A percentile compares a stretch with the other conserved stretches of the same genome.
Evolutionary conservation across 92 coral and sea anemone genomes (phyloP).

Genomic region (Zoanthus sociatus): DNA sequence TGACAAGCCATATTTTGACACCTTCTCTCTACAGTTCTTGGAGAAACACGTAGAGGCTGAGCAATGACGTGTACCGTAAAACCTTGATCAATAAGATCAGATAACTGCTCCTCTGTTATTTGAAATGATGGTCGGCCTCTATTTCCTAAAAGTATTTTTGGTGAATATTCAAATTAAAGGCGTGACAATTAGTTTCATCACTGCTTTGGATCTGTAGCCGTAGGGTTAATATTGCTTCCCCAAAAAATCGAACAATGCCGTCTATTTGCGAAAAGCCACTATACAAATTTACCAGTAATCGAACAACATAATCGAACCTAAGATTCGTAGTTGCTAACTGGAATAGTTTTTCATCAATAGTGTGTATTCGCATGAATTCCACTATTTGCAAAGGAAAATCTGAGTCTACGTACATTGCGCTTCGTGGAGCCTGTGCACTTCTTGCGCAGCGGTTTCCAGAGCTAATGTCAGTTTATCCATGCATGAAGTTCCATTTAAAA

Average conservation of each 20-base stretch:
- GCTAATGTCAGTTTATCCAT: no score
- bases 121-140: conserved; percentile 49
- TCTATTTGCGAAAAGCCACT: conserved; percentile 49
- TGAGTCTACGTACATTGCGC: no score
- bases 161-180: background rate
- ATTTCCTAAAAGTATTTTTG: conserved; percentile 14
- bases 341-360: background rate
- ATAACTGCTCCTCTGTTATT: conserved; percentile 40
- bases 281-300: conserved; percentile 58
- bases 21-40: conserved; percentile 44
- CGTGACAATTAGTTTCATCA: conserved; percentile 22
- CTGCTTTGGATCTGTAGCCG: conserved; percentile 20
- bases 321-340: conserved; percentile 30
- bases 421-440: no score
- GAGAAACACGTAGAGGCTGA: conserved; percentile 35
- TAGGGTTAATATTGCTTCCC: conserved; percentile 33
- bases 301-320: conserved; percentile 25
- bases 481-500: no score
- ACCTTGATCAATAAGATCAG: conserved; percentile 46
- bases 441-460: no score
- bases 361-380: no score
- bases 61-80: conserved; percentile 47
- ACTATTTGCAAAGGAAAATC: no score
- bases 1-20: conserved; percentile 49
- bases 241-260: conserved; percentile 57